A percentile compares a stretch with the other conserved stretches of the same genome.
Conservation (phyloP, 2,888 invertebrate species). For the Poecilobothrus nobilitatus region DNA sequence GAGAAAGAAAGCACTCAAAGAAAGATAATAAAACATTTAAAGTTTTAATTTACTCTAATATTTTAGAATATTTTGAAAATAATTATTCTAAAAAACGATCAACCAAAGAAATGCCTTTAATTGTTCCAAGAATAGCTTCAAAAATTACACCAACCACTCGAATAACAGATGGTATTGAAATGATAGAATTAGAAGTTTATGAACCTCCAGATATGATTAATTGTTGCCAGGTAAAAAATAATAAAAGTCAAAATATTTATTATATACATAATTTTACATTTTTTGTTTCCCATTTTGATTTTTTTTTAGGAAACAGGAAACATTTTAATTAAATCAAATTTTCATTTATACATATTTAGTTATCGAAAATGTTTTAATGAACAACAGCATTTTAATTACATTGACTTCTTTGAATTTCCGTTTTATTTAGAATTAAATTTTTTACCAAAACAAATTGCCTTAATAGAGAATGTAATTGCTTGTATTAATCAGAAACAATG, state of each 20-base stretch:
- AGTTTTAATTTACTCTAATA: not conserved
- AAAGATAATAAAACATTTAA: not conserved
- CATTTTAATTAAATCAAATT: slow-evolving; percentile 38
- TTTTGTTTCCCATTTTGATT: not conserved
- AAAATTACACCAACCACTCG: slow-evolving; percentile 63
- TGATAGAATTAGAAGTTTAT: slow-evolving; percentile 63
- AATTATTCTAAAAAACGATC: not conserved
- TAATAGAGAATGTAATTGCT: slow-evolving; percentile 61
- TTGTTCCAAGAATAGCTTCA: slow-evolving; percentile 64
- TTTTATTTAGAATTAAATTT: slow-evolving; percentile 58
- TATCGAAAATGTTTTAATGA: slow-evolving; percentile 59
- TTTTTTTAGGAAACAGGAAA: slow-evolving; percentile 34
- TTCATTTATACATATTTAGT: slow-evolving; percentile 48
- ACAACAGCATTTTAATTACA: slow-evolving; percentile 56
- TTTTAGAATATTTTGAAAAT: not conserved
- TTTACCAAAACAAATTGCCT: slow-evolving; percentile 49
- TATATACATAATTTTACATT: not conserved
- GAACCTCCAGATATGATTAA: slow-evolving; percentile 52
- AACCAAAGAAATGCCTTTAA: slow-evolving; percentile 34
- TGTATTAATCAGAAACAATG: slow-evolving; percentile 52
- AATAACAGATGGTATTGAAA: slow-evolving; percentile 56
- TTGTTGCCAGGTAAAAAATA: slow-evolving; percentile 50
- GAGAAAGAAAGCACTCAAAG: too few species aligned
- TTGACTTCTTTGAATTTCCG: slow-evolving; percentile 60
- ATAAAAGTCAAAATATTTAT: slow-evolving; percentile 16